Evolutionary conservation across 2,113 vertebrate species (phyloP), one percentile per base, ranked within the genome.

Genomic region (Shinisaurus crocodilurus): DNA sequence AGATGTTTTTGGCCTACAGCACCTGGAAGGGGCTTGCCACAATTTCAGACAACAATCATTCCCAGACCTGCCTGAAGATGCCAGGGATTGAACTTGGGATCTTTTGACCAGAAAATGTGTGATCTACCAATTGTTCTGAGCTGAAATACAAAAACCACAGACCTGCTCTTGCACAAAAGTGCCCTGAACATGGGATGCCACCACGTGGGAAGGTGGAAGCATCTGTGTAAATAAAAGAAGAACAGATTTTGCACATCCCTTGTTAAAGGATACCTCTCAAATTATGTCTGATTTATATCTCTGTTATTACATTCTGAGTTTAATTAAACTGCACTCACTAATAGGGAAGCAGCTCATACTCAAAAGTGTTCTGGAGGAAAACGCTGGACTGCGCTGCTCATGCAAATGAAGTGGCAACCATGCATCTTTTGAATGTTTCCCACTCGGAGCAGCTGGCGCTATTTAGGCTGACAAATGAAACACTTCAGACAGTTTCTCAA

Each of bases 401-500:
- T 32, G 54, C 54, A 54, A 88, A 54, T 74, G 15, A 65, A 89
- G 6, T 34, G 43, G 88, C 86, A 67, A 6, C 6, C 6, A 81
- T 0, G 0, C 37, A 48, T 87, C 25, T 89, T 93, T 60, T 89
- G 60, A 84, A 70, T 80, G 3, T 69, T 94, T 84, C 93, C 94
- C 87, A 87, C 91, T 92, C 89, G 23, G 90, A 95, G 92, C 67
- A 95, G 60, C 81, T 96, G 90, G 20, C 0, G 0, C 77, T 93
- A 92, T 54, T 95, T 95, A 94, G 81, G 85, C 54, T 93, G 82
- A 95, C 5, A 95, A 95, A 94, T 88, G 20, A 94, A 96, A 91
- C 65, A 69, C 70, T 95, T 85, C 45, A 93, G 92, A 94, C 20
- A 91, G 40, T 70, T 93, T 95, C 85, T 93, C 89, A 91, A 67